Conservation (phyloP, 2,797 vertebrate genomes). For the Sebastolobus alascanus region DNA sequence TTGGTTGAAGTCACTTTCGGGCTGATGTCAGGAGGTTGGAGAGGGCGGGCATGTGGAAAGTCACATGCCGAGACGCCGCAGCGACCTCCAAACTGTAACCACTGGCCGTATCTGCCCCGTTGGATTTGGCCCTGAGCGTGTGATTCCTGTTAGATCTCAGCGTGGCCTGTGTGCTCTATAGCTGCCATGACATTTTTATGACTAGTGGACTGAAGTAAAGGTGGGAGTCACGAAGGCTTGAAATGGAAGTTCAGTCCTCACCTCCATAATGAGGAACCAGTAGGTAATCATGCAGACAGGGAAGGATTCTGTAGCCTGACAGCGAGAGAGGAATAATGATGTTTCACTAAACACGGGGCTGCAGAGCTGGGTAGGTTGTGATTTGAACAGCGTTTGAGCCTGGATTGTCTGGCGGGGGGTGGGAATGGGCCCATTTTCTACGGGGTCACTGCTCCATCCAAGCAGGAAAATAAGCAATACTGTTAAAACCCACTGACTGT, state of each 20-base stretch:
- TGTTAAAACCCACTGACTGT: constrained; percentile 1
- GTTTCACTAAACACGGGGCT: constrained; percentile 48
- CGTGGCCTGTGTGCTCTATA: constrained; percentile 47
- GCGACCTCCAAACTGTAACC: constrained; percentile 43
- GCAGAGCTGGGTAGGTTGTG: constrained; percentile 24
- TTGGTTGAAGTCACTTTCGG: constrained; percentile 63
- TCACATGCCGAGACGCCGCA: constrained; percentile 42
- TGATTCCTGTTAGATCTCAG: constrained; percentile 53
- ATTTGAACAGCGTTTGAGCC: constrained; percentile 19
- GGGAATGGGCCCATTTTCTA: constrained; percentile 8
- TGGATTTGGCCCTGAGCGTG: constrained; percentile 42
- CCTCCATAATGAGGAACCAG: constrained; percentile 64
- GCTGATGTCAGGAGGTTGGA: constrained; percentile 48
- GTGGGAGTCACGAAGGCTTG: constrained; percentile 71
- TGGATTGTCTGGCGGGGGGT: not conserved
- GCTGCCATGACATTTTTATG: constrained; percentile 75
- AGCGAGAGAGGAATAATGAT: constrained; percentile 47
- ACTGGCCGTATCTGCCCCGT: constrained; percentile 33
- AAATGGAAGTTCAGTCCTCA: constrained; percentile 67
- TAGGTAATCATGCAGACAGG: constrained; percentile 68
- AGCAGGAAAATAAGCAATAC: not conserved
- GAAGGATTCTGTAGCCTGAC: constrained; percentile 46
- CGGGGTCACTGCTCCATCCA: not conserved
- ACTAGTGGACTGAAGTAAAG: constrained; percentile 73
- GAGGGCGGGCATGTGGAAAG: constrained; percentile 42